Conservation (phyloP, 2,888 invertebrate species). For the Dusona sp. region DNA sequence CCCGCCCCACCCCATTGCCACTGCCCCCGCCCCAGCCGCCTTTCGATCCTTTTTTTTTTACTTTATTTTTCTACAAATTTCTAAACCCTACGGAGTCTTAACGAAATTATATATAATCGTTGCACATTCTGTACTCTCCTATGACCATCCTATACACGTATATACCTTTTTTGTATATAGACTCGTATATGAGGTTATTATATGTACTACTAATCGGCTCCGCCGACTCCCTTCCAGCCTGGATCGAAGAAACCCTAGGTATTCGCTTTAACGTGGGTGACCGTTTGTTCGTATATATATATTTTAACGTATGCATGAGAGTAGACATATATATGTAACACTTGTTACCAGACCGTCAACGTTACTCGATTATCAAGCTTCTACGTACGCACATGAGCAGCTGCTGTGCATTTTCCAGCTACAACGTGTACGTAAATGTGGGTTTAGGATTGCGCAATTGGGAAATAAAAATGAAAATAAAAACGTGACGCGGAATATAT, state of each 20-base stretch:
- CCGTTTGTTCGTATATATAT: slow-evolving; percentile 9
- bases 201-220: slow-evolving; percentile 56
- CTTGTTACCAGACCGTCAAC: slow-evolving; percentile 54
- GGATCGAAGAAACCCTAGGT: slow-evolving; percentile 66
- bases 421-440: neutral
- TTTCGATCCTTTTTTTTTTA: slow-evolving; percentile 17
- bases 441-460: neutral
- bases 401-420: neutral
- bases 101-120: slow-evolving; percentile 24
- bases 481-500: neutral
- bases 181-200: slow-evolving; percentile 28
- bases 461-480: neutral
- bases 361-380: slow-evolving; percentile 57
- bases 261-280: slow-evolving; percentile 45
- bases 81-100: slow-evolving; percentile 16
- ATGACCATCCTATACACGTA: neutral
- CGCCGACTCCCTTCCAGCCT: slow-evolving; percentile 36
- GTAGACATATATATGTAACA: slow-evolving; percentile 33
- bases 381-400: slow-evolving; percentile 29
- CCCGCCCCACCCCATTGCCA: neutral
- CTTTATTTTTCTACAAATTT: slow-evolving; percentile 8
- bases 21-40: neutral
- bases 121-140: neutral
- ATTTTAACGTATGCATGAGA: neutral
- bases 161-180: slow-evolving; percentile 20